Base-by-base conservation (phyloP, 2,888 invertebrate species). In the Erebia ligea region DNA sequence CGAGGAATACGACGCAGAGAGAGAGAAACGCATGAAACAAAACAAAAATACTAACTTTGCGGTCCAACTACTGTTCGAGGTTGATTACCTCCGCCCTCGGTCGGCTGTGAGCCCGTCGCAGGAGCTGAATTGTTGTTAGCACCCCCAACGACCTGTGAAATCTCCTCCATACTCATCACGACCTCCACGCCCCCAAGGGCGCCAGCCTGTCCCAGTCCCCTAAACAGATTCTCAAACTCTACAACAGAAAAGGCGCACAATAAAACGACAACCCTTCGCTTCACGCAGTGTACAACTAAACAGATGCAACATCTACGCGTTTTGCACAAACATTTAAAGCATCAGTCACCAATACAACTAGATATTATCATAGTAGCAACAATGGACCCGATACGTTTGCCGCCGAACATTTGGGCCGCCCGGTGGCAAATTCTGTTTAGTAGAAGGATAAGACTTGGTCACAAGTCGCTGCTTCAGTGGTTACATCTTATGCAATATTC, bases 161-260 rank as follows among this genome's bases (percentile, higher is more conserved):
- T 80, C 72, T 89, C 88, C 68, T 89, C 90, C 88, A 89, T 86
- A 67, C 86, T 88, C 87, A 89, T 88, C 52, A 90, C 84, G 2
- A 90, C 86, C 73, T 89, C 90, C 4, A 89, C 84, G 8, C 84
- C 85, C 34, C 84, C 82, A 40, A 86, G 75, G 40, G 76, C 74
- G 25, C 79, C 83, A 11, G 78, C 75, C 71, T 85, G 86, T 69
- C 82, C 82, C 77, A 88, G 75, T 21, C 83, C 82, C 69, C 86
- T 83, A 71, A 90, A 81, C 65, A 88, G 71, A 79, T 85, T 87
- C 76, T 88, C 87, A 72, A 89, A 82, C 78, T 88, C 89, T 87
- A 80, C 69, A 79, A 84, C 76, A 84, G 78, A 77, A 75, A 65
- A 45, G 17, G 61, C 25, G n/a, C 61, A 66, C 21, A 65, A 65